Evolutionary conservation across 2,113 vertebrate species (phyloP).

Genomic region (Crotalus viridis): DNA sequence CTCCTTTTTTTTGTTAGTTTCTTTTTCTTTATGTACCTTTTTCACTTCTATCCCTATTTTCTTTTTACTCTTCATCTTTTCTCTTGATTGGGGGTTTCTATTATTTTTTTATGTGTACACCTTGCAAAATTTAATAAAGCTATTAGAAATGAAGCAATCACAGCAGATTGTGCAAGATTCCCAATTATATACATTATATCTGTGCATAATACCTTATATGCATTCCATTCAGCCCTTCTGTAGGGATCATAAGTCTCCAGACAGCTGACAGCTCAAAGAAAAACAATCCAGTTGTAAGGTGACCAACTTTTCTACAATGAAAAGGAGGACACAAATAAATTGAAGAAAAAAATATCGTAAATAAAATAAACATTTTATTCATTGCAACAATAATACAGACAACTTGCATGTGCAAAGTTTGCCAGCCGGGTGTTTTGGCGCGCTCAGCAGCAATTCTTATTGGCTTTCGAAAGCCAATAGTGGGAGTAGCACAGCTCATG

Average conservation of each 20-base stretch:
- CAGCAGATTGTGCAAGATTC: neutral
- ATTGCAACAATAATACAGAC: too few species aligned
- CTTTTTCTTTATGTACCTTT: neutral
- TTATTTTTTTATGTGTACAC: neutral
- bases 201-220: neutral
- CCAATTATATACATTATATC: neutral
- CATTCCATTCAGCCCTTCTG: neutral
- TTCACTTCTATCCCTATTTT: neutral
- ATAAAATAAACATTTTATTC: too few species aligned
- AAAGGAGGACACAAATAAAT: too few species aligned
- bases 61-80: neutral
- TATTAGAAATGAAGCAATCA: neutral
- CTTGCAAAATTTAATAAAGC: neutral
- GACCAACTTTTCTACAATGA: too few species aligned
- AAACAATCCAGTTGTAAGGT: neutral
- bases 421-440: too few species aligned
- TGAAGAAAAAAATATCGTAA: too few species aligned
- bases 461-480: too few species aligned
- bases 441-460: too few species aligned
- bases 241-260: neutral
- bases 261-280: neutral
- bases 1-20: neutral
- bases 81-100: neutral
- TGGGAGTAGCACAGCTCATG: too few species aligned
- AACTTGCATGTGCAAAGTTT: too few species aligned